Evolutionary conservation across 2,797 vertebrate species (phyloP), one percentile per base, ranked within the genome.

Genomic region (Coreius guichenoti): DNA sequence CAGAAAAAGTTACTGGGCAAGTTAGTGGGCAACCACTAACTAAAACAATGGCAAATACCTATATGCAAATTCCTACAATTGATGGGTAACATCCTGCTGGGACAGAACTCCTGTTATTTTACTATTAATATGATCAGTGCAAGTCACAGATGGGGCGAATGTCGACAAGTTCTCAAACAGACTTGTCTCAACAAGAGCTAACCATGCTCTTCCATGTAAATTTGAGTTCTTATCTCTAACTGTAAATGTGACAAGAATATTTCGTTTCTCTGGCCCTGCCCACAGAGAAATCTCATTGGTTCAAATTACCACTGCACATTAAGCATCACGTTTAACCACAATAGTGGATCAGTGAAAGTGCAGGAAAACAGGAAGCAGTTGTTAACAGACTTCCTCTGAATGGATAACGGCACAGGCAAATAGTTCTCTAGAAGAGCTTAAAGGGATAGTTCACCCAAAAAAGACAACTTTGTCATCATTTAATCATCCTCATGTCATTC

Each of bases 281-380:
- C 19, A 23, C 73, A 75, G 51, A 75, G 19, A 54, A 75, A 75
- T 75, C 29, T 21, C 72, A 33, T 21, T 76, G 19, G 73, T 31
- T 54, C 49, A 56, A 14, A 56, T 21, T 13, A 63, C 14, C 49
- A 13, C 17, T 21, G 26, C 29, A 33, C 19, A 8, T 36, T 14
- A 33, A 8, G 31, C 17, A 12, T 36, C 49, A 73, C 3, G 26
- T 26, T 72, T 47, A 72, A 45, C n/a, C 23, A 16, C 13, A 16
- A 36, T n/a, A 47, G 43, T n/a, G 19, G 39, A 14, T 11, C 36
- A 8, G n/a, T 58, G n/a, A 61, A 23, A 61, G 12, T 1, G 5
- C 12, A 82, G 54, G 39, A 23, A 61, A 82, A 63, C 81, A 74
- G 36, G 54, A 82, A 82, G 19, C 11, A 70, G 70, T n/a, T 45